A percentile compares a stretch with the other conserved stretches of the same genome.
Evolutionary conservation across 2,113 vertebrate genomes (phyloP).

Genomic region (Phylloscopus trochiloides): DNA sequence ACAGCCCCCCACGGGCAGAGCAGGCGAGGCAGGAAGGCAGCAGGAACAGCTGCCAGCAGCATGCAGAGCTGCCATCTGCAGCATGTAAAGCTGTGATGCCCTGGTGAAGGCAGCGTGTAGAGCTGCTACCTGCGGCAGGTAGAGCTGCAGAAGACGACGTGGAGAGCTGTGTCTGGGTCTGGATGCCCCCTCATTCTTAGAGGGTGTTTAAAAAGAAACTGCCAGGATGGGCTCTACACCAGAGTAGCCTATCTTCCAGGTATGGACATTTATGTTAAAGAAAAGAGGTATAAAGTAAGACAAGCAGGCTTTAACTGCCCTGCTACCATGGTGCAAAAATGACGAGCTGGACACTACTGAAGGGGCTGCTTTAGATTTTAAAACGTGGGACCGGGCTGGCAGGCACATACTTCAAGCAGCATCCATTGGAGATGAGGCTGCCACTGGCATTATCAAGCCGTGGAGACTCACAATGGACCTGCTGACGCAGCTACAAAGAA

Average conservation of each 20-base stretch:
- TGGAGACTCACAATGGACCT: not conserved
- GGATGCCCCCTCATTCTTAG: not conserved
- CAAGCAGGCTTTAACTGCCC: not conserved
- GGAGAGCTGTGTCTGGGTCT: not conserved
- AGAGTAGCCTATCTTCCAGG: not conserved
- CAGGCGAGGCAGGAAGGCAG: not conserved
- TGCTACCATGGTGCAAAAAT: not conserved
- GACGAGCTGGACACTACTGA: not conserved
- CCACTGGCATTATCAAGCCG: not conserved
- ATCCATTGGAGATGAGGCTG: not conserved
- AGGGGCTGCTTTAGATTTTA: not conserved
- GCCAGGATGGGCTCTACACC: not conserved
- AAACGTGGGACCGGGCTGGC: not conserved
- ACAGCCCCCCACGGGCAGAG: not conserved
- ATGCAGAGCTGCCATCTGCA: too few relatives aligned
- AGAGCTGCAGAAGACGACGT: not conserved
- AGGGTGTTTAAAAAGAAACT: not conserved
- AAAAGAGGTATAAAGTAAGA: not conserved
- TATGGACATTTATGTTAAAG: not conserved
- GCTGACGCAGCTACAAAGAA: not conserved
- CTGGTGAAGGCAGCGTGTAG: too few relatives aligned
- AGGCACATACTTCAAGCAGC: not conserved
- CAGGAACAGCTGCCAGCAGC: not conserved
- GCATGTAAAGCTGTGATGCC: too few relatives aligned
- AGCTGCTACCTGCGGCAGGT: not conserved